Base-by-base conservation (phyloP, 1,140 invertebrate species). In the Sipha flava region DNA sequence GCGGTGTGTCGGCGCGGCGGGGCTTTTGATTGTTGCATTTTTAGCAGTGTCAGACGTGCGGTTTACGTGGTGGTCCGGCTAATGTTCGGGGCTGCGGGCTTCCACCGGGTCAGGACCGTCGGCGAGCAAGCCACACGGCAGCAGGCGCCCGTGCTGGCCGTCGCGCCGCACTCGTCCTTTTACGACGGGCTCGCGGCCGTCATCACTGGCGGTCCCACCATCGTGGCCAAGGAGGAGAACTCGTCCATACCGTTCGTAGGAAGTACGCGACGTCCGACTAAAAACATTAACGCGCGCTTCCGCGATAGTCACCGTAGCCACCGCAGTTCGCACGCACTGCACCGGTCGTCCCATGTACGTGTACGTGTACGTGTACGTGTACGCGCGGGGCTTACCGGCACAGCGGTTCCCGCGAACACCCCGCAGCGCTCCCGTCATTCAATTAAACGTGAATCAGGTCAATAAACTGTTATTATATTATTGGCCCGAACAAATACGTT, bases 131-230 rank as follows among this genome's bases (percentile, higher is more conserved):
- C 90, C 21, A 84, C 87, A 2, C 82, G 88, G 18, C 88, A 90
- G 81, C 91, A 94, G 81, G 95, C 95, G 1, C 93, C 94, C 3
- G 91, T 98, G 81, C 86, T 97, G 79, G 92, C 91, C n/a, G 89
- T 95, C 64, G 94, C 94, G 23, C 95, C 95, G 9, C 95, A 97
- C 86, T 97, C 95, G 26, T 92, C 92, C 79, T 96, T 93, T 89
- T 93, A 95, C 86, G 95, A 97, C 87, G 92, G 93, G 75, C 89
- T 97, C 81, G 89, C 92, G 81, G 91, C 94, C 80, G 90, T 94
- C 81, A 89, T 91, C 82, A 88, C 95, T 80, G 91, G 91, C 34
- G 92, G 92, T 29, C 94, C 94, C 4, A 93, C 92, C 84, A 92
- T 96, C 84, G 94, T 97, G 81, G 93, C 94, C 79, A 96, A 95